These are phyloP conservation scores for Drosophila macrothrix DNA, from an alignment of 2,888 invertebrate genomes.

Conservation along the genomic window DNA sequence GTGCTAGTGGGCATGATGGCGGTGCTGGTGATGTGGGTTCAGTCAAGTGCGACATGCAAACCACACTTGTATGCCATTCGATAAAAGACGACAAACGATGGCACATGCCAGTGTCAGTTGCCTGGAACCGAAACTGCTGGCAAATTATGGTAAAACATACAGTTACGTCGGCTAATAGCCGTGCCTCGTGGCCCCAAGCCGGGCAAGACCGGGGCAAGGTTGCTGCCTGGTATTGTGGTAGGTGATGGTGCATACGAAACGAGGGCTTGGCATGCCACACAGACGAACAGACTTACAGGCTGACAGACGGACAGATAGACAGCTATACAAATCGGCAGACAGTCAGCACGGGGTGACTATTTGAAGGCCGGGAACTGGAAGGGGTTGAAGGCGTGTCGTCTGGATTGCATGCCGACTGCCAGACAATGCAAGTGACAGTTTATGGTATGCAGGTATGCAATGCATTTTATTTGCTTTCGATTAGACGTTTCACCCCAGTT, in stretches of 20 bases:
- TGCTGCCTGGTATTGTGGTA: conserved; percentile 31
- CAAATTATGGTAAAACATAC: conserved; percentile 79
- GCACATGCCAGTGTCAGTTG: conserved; percentile 56
- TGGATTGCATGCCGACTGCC: conserved; percentile 45
- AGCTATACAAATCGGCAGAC: conserved; percentile 10
- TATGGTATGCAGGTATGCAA: conserved; percentile 78
- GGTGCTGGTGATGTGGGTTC: conserved; percentile 7
- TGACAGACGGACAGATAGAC: conserved; percentile 24
- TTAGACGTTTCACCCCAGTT: conserved; percentile 52
- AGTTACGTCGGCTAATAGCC: conserved; percentile 57
- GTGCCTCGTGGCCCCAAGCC: conserved; percentile 18
- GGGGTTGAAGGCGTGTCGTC: conserved; percentile 20
- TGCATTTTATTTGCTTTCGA: conserved; percentile 80
- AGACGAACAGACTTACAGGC: conserved; percentile 29
- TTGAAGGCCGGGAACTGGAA: background rate
- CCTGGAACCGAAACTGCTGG: conserved; percentile 60
- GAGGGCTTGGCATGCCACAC: conserved; percentile 68
- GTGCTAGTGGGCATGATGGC: background rate
- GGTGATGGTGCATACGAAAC: conserved; percentile 63
- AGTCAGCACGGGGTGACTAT: background rate
- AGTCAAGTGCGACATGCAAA: conserved; percentile 59
- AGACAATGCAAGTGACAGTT: conserved; percentile 74
- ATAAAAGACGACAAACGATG: conserved; percentile 74
- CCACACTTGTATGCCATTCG: conserved; percentile 59
- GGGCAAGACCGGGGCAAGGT: conserved; percentile 1